These are phyloP conservation scores for Mycetomoellerius zeteki DNA, from an alignment of 1,140 invertebrate genomes.

Conservation along the genomic window DNA sequence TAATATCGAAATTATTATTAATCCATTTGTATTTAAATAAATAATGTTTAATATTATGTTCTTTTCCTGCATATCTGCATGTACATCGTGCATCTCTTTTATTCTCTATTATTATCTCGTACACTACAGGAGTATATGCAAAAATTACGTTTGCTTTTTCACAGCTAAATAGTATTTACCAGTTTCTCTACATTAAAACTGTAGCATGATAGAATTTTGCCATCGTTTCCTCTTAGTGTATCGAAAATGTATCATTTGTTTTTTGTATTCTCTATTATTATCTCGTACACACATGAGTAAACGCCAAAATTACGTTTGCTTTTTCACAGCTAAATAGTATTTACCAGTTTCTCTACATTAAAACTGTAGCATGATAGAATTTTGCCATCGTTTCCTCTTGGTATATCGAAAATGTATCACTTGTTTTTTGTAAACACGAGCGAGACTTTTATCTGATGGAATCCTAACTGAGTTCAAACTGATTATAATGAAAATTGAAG, in stretches of 20 bases:
- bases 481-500: slow-evolving; percentile 48
- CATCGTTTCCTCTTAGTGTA: slow-evolving; percentile 9
- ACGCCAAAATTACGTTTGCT: not conserved
- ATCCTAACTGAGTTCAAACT: slow-evolving; percentile 43
- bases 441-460: slow-evolving; percentile 38
- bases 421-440: slow-evolving; percentile 44
- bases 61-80: not conserved
- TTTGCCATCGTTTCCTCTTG: slow-evolving; percentile 3
- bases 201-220: not conserved
- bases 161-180: slow-evolving; percentile 21
- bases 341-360: slow-evolving; percentile 3
- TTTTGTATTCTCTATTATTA: slow-evolving; percentile 1
- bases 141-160: slow-evolving; percentile 15
- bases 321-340: slow-evolving; percentile 12
- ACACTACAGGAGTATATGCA: not conserved
- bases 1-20: not conserved
- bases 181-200: not conserved
- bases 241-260: slow-evolving; percentile 45
- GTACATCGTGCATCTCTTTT: not conserved
- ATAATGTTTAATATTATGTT: not conserved
- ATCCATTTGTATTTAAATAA: not conserved
- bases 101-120: not conserved
- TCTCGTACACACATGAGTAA: too few relatives aligned
- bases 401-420: slow-evolving; percentile 42
- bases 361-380: not conserved